Evolutionary conservation across 2,797 vertebrate species (phyloP), one percentile per base, ranked within the genome.

Genomic region (Phaenicophaeus curvirostris): DNA sequence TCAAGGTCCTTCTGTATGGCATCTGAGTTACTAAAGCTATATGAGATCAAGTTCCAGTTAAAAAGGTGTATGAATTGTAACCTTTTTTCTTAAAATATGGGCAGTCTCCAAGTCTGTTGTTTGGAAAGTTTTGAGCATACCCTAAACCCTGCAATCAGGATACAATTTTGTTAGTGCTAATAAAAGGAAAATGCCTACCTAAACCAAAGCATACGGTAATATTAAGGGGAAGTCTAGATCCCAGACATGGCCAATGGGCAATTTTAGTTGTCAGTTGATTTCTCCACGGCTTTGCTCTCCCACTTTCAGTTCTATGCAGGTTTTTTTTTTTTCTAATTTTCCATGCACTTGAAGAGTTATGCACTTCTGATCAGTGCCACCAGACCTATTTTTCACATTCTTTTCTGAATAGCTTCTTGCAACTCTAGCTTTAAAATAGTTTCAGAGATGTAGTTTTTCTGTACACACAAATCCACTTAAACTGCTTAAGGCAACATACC

Each of bases 391-490:
- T 93, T 82, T 82, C 35, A 31, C 31, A 16, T 68, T 86, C n/a
- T 77, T 94, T 94, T 85, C 51, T 66, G 48, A 89, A 58, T 13
- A 93, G 23, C 58, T 92, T 83, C 76, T 94, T 72, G 46, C 65
- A 78, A 7, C 46, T 89, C 37, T 58, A 77, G 83, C 82, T 96
- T 83, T 77, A 91, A 94, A 94, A 87, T 66, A 59, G 35, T 93
- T 94, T 96, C 68, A 89, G 84, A 94, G 66, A 51, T 58, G 50
- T 33, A 80, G 69, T 83, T 94, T 91, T 90, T 44, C 76, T 65
- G 10, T 94, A 72, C 31, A 21, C 62, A 75, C 25, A 51, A 30
- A 75, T 89, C 75, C 71, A 68, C 66, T 87, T 81, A 81, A 5
- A 91, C 21, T 65, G 94, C 95, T 92, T 77, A 92, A 87, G 95